phyloP scores from a whole-genome alignment of 1,140 invertebrate genomes.

The Drosophila lacteicornis region DNA sequence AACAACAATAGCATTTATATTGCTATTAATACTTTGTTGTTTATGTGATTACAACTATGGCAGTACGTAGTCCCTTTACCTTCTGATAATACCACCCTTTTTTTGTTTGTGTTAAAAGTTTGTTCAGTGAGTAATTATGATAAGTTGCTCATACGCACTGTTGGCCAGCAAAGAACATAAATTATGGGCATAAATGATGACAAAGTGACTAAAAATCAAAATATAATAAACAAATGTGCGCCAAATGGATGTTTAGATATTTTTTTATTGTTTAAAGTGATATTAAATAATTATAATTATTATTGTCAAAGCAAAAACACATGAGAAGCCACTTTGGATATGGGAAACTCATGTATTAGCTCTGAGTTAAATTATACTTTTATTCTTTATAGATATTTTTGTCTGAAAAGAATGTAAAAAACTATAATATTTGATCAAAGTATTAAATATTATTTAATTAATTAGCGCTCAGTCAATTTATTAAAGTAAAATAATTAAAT shows the following conservation, averaged over 20 bases:
- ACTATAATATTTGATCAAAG: background rate
- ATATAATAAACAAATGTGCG: background rate
- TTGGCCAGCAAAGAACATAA: background rate
- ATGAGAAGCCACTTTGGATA: too few species aligned
- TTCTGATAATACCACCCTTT: background rate
- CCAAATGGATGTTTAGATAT: background rate
- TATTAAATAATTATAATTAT: too few species aligned
- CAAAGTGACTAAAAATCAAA: background rate
- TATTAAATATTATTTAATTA: background rate
- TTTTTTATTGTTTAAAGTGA: background rate
- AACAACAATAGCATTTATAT: conserved; percentile 67
- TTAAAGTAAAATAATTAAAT: too few species aligned
- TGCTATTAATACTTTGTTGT: conserved; percentile 75
- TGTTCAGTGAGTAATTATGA: background rate
- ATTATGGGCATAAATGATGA: background rate
- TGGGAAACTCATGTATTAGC: background rate
- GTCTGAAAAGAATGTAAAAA: too few species aligned
- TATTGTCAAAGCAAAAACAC: too few species aligned
- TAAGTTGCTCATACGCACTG: conserved; percentile 19
- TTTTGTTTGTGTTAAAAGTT: conserved; percentile 32
- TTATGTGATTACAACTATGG: conserved; percentile 80
- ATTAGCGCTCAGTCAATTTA: background rate
- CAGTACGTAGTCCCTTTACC: conserved; percentile 53
- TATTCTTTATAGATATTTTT: too few species aligned
- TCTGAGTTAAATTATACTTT: too few species aligned